Evolutionary conservation across 2,797 vertebrate genomes (phyloP).

Genomic region (Lepilemur septentrionalis): DNA sequence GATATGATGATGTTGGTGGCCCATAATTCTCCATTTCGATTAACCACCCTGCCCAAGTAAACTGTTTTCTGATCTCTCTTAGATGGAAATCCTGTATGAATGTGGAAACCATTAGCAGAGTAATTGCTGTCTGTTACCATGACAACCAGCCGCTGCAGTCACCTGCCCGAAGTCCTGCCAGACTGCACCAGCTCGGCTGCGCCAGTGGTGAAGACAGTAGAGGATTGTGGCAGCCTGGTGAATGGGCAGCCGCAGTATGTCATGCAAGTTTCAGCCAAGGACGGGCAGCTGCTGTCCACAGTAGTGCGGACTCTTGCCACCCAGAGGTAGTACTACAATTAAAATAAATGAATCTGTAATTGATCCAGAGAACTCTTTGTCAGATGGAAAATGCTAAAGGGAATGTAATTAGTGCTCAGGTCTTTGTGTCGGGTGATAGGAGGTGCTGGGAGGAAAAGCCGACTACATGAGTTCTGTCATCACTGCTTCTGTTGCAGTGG

Average conservation of each 20-base stretch:
- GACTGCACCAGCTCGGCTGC: conserved; percentile 81
- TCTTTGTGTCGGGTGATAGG: conserved; percentile 47
- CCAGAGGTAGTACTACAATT: conserved; percentile 85
- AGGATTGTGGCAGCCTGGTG: conserved; percentile 81
- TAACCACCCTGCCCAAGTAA: conserved; percentile 72
- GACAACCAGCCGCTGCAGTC: conserved; percentile 88
- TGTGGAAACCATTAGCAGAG: conserved; percentile 83
- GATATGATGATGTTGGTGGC: conserved; percentile 53
- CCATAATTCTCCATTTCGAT: conserved; percentile 66
- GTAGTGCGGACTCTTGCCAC: conserved; percentile 85
- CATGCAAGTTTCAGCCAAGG: conserved; percentile 89
- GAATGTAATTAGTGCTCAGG: conserved; percentile 47
- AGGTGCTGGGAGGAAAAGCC: not conserved
- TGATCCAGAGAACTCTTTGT: conserved; percentile 39
- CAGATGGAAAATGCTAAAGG: conserved; percentile 49
- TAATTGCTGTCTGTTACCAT: conserved; percentile 86
- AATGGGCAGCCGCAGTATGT: conserved; percentile 87
- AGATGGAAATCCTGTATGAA: conserved; percentile 86
- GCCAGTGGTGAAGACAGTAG: conserved; percentile 84
- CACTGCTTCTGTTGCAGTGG: conserved; percentile 23
- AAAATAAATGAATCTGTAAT: conserved; percentile 37
- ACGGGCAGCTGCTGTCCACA: conserved; percentile 88
- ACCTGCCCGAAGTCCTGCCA: conserved; percentile 87
- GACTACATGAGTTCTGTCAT: not conserved
- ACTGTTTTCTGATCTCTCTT: conserved; percentile 79